Evolutionary conservation across 1,140 invertebrate species (phyloP).

Genomic region (Halesus radiatus): DNA sequence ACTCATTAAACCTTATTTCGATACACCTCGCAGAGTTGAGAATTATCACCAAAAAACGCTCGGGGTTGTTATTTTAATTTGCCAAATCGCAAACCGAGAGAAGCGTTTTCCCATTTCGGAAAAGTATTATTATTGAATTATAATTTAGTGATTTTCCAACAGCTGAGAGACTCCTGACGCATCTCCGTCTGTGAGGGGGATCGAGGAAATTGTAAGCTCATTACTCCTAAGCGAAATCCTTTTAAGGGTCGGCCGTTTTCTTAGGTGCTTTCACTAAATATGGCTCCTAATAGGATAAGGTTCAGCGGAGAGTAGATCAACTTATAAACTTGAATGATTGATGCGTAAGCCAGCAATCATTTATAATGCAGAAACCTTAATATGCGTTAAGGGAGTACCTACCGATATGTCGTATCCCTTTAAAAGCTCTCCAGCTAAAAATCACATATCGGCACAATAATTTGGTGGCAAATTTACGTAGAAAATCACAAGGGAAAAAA

Average conservation of each 20-base stretch:
- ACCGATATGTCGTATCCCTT: too few species aligned
- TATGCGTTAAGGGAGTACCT: too few species aligned
- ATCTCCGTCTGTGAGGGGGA: background rate
- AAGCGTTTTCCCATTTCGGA: background rate
- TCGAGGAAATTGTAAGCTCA: background rate
- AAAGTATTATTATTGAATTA: constrained; percentile 12
- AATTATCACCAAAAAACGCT: constrained; percentile 4
- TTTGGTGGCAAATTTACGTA: too few species aligned
- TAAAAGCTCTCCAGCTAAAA: too few species aligned
- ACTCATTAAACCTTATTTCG: too few species aligned
- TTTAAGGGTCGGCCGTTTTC: background rate
- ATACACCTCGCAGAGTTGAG: background rate
- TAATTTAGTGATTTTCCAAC: background rate
- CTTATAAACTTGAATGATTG: background rate
- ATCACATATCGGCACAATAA: too few species aligned
- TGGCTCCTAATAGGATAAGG: background rate
- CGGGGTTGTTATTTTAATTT: constrained; percentile 1
- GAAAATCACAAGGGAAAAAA: too few species aligned
- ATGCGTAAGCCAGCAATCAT: background rate
- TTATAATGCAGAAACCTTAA: too few species aligned
- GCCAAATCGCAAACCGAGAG: background rate
- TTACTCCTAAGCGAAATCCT: background rate
- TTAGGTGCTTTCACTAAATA: background rate
- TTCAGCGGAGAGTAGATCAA: background rate
- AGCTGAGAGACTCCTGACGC: background rate